Conservation (phyloP, 2,888 invertebrate species). For the Fragum fragum region DNA sequence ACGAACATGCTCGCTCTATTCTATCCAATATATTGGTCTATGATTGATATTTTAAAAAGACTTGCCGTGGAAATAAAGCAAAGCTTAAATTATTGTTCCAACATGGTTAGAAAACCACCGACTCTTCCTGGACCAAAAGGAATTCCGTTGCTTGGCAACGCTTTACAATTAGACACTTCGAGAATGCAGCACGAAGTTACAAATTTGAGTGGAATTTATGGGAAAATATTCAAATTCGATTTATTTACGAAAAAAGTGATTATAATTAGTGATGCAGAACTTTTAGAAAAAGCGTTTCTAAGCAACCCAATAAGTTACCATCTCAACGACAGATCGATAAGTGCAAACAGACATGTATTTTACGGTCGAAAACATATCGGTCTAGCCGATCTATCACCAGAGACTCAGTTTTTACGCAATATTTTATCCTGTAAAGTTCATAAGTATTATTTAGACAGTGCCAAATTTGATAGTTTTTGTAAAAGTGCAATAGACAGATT, state of each 20-base stretch:
- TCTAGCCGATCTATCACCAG: conserved; percentile 45
- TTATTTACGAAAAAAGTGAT: conserved; percentile 49
- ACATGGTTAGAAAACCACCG: not conserved
- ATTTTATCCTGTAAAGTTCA: conserved; percentile 44
- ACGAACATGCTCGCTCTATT: not conserved
- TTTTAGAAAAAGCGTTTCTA: conserved; percentile 45
- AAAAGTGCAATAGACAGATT: conserved; percentile 38
- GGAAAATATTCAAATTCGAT: conserved; percentile 47
- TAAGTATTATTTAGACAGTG: conserved; percentile 41
- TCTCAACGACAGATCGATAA: conserved; percentile 53
- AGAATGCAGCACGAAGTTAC: conserved; percentile 47
- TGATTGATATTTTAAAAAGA: not conserved
- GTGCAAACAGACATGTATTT: conserved; percentile 55
- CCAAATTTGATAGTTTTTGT: conserved; percentile 35
- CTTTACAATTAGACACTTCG: conserved; percentile 53
- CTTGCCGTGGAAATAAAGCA: not conserved
- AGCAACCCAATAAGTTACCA: conserved; percentile 28
- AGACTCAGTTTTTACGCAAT: conserved; percentile 47
- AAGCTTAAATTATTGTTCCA: not conserved
- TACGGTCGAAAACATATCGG: conserved; percentile 64
- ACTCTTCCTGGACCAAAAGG: conserved; percentile 48
- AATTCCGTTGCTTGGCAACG: conserved; percentile 49
- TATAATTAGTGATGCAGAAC: conserved; percentile 36
- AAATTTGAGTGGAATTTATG: conserved; percentile 45
- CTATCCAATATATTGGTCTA: not conserved